Conservation (phyloP, 2,888 invertebrate species). For the Drosophila neoperkinsi region DNA sequence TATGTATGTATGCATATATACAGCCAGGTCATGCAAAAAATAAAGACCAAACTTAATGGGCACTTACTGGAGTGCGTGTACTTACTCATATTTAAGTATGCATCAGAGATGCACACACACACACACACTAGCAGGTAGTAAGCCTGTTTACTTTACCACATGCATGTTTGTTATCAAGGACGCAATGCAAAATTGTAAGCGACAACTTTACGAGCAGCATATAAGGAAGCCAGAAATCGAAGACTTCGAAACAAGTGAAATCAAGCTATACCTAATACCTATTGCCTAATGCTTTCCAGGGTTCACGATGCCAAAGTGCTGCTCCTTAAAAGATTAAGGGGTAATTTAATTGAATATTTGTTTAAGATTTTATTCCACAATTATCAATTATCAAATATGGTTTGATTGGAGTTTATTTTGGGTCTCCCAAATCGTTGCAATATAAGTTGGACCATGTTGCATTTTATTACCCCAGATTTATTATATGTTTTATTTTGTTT, state of each 20-base stretch:
- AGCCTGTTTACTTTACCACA: not conserved
- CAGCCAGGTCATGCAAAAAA: constrained; percentile 31
- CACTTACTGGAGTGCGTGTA: constrained; percentile 62
- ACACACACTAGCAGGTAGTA: not conserved
- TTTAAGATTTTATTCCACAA: not conserved
- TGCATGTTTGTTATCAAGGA: constrained; percentile 37
- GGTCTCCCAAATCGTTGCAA: not conserved
- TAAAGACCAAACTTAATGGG: constrained; percentile 71
- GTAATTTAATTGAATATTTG: not conserved
- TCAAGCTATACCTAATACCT: constrained; percentile 4
- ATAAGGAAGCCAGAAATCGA: constrained; percentile 7
- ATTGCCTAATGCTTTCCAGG: not conserved
- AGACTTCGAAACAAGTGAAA: constrained; percentile 19
- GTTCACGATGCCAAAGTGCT: not conserved
- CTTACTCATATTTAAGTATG: constrained; percentile 71
- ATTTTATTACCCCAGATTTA: not conserved
- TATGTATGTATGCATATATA: not conserved
- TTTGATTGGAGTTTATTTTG: not conserved
- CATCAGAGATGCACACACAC: constrained; percentile 37
- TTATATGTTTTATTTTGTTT: not conserved
- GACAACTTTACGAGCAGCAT: constrained; percentile 3
- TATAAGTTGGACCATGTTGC: not conserved
- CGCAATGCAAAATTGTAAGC: constrained; percentile 56
- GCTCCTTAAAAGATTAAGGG: too few relatives aligned
- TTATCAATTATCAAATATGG: not conserved